A percentile compares a stretch with the other conserved stretches of the same genome.
Evolutionary conservation across 2,888 invertebrate genomes (phyloP).

Genomic region (Entomobrya multifasciata): DNA sequence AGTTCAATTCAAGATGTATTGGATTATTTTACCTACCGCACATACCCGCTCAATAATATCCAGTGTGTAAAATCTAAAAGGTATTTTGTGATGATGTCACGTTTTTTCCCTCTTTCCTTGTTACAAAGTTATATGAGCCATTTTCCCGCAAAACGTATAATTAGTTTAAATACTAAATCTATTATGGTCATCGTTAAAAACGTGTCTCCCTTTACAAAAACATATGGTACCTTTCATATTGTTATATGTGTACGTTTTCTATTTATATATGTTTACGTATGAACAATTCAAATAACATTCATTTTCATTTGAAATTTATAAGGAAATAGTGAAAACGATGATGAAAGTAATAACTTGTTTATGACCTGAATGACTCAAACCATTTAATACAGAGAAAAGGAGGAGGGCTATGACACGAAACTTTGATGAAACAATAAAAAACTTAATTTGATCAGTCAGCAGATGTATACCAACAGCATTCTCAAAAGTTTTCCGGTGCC

Average conservation of each 20-base stretch:
- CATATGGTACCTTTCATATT: too few relatives aligned
- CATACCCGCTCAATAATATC: slow-evolving; percentile 1
- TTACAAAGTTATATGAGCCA: slow-evolving; percentile 29
- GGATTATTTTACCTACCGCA: neutral
- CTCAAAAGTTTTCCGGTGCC: slow-evolving; percentile 19
- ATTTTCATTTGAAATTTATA: slow-evolving; percentile 33
- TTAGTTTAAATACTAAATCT: slow-evolving; percentile 48
- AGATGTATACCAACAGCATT: neutral
- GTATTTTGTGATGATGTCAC: slow-evolving; percentile 43
- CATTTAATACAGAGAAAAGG: neutral
- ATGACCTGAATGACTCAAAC: slow-evolving; percentile 42
- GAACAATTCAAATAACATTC: neutral
- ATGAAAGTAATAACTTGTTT: slow-evolving; percentile 61
- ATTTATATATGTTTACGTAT: neutral
- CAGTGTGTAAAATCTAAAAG: neutral
- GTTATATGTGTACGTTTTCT: neutral
- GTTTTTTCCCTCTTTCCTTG: neutral
- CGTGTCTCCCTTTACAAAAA: neutral
- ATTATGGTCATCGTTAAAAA: slow-evolving; percentile 37
- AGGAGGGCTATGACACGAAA: slow-evolving; percentile 14
- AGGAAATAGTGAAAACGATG: slow-evolving; percentile 37
- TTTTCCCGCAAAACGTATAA: neutral
- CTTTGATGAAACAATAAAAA: slow-evolving; percentile 49
- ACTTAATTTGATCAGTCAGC: slow-evolving; percentile 47
- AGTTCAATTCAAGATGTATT: too few relatives aligned